These are phyloP conservation scores for Andricus curvator DNA, from an alignment of 2,888 invertebrate genomes.

Conservation along the genomic window DNA sequence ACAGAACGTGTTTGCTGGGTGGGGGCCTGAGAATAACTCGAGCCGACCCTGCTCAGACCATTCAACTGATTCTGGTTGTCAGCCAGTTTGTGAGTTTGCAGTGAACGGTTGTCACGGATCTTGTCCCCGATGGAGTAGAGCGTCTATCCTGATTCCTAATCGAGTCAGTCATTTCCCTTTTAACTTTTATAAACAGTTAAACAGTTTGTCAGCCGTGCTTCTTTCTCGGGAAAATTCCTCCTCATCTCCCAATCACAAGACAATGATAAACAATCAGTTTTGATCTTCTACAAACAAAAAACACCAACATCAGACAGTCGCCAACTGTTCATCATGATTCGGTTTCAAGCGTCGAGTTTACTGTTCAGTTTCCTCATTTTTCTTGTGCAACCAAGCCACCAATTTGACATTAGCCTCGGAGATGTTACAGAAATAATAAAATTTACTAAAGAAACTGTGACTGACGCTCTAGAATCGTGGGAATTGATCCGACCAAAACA, in stretches of 20 bases:
- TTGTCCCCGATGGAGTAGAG: neutral
- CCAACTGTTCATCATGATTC: slow-evolving; percentile 3
- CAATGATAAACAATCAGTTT: neutral
- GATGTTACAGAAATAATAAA: slow-evolving; percentile 67
- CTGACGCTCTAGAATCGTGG: slow-evolving; percentile 64
- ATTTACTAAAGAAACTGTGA: slow-evolving; percentile 62
- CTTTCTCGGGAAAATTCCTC: neutral
- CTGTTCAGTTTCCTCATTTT: neutral
- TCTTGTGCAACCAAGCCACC: neutral
- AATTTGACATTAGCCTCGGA: slow-evolving; percentile 55
- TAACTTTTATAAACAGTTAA: neutral
- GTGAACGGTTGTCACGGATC: neutral
- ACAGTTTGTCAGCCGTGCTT: neutral
- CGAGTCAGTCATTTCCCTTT: neutral
- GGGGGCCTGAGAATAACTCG: neutral
- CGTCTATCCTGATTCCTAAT: neutral
- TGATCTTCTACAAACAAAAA: neutral
- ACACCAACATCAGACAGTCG: neutral
- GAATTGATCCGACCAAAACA: slow-evolving; percentile 57
- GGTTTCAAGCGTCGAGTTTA: neutral
- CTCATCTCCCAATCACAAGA: neutral
- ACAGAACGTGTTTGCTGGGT: too few species aligned
- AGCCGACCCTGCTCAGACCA: slow-evolving; percentile 19
- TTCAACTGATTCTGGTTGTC: slow-evolving; percentile 10
- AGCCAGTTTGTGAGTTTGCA: slow-evolving; percentile 2